phyloP scores from a whole-genome alignment of 2,888 invertebrate species.

The Tetragonisca angustula region DNA sequence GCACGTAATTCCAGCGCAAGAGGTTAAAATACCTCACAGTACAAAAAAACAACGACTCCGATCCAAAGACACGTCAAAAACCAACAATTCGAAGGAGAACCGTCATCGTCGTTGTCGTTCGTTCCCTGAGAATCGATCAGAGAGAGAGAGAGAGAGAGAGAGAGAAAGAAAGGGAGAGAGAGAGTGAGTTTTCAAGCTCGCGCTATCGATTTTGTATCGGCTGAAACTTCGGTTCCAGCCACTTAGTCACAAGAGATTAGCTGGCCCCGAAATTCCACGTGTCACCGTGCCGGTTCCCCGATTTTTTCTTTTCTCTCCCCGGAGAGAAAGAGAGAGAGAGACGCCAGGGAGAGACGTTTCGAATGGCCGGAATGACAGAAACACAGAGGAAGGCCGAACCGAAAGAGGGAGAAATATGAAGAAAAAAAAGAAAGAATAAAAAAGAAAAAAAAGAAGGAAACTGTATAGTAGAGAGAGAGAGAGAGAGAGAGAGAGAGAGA shows the following conservation, averaged over 20 bases:
- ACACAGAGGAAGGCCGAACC: slow-evolving; percentile 49
- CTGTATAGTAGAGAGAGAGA: slow-evolving; percentile 17
- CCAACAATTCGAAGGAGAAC: too few relatives aligned
- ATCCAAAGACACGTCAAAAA: too few relatives aligned
- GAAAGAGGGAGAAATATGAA: background rate
- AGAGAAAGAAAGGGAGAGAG: too few relatives aligned
- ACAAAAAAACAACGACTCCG: too few relatives aligned
- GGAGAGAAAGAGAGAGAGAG: slow-evolving; percentile 7
- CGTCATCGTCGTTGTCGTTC: too few relatives aligned
- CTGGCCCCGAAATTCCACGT: slow-evolving; percentile 66
- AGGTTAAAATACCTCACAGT: too few relatives aligned
- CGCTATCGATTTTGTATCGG: slow-evolving; percentile 58
- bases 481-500: slow-evolving; percentile 52
- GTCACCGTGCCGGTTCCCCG: slow-evolving; percentile 58
- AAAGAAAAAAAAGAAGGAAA: background rate
- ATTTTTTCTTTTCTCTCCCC: slow-evolving; percentile 24
- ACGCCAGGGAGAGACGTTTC: slow-evolving; percentile 43
- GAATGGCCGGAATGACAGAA: slow-evolving; percentile 66
- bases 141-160: too few relatives aligned
- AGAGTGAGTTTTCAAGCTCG: slow-evolving; percentile 35
- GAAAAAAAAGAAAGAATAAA: too few relatives aligned
- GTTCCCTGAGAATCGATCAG: too few relatives aligned
- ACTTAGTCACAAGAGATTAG: slow-evolving; percentile 73
- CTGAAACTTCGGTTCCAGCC: slow-evolving; percentile 56
- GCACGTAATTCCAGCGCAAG: too few relatives aligned